Base-by-base conservation (phyloP, 2,888 invertebrate species). In the Lypha dubia region DNA sequence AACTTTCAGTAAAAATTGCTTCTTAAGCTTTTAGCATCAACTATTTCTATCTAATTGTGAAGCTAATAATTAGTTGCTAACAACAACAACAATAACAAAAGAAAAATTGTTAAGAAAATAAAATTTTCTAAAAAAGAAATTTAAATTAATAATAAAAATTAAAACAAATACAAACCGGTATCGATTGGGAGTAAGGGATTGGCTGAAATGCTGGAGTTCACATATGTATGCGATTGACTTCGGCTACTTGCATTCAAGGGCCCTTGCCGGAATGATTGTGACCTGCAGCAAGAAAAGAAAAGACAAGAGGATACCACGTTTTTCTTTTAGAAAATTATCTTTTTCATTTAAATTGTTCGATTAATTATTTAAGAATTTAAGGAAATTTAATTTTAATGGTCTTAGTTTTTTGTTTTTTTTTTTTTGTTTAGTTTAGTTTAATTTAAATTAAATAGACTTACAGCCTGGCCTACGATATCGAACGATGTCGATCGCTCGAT, bases 141-240 rank as follows among this genome's bases (percentile, higher is more conserved):
- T 88, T 89, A 88, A 88, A 88, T 87, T 87, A 84, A n/a, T n/a
- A n/a, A n/a, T n/a, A 28, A 28, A 87, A 62, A 68, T 24, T 1
- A 53, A 63, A 90, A 90, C 88, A 90, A 92, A 92, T 92, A 92
- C 92, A 92, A 94, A 94, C 94, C 94, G 92, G 94, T 94, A 93
- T 94, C 97, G 94, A 97, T 96, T 94, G 97, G 97, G 95, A 97
- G 96, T 95, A 97, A 95, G 94, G 97, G 97, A 94, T 97, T 97
- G 93, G 97, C 97, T 94, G 97, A 97, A 94, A 97, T 95, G 95
- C 96, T 96, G 94, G 95, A 95, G 94, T 95, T 96, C 94, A 95
- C 95, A 94, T 95, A 94, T 93, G 94, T 93, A 93, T 94, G 94
- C 93, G 92, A 92, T 90, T 92, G 93, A 91, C 92, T 92, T 92